These are phyloP conservation scores for Axinella damicornis DNA, from an alignment of 37 sponge, comb jelly and placozoan species.

Conservation along the genomic window DNA sequence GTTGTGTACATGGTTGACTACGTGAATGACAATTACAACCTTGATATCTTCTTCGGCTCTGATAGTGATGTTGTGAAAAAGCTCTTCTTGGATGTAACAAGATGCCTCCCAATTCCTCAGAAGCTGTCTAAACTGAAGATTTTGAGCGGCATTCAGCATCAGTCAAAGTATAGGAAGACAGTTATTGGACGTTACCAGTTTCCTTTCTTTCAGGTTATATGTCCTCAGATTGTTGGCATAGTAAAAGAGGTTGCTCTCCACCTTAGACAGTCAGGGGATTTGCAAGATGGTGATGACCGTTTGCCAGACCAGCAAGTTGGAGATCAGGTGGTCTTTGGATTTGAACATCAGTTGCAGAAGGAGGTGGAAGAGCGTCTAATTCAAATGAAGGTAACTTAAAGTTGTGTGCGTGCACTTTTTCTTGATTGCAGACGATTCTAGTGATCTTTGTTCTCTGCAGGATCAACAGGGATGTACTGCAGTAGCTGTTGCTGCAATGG, in stretches of 20 bases:
- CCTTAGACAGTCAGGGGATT: too few species aligned
- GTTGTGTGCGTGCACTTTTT: too few species aligned
- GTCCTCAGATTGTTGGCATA: too few species aligned
- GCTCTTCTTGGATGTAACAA: constrained; percentile 47
- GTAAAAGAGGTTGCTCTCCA: too few species aligned
- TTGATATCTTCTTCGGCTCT: constrained; percentile 38
- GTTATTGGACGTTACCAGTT: neutral
- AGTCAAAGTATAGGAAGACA: neutral
- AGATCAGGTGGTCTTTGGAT: too few species aligned
- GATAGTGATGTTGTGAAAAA: neutral
- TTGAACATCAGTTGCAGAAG: too few species aligned
- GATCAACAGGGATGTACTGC: too few species aligned
- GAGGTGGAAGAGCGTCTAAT: too few species aligned
- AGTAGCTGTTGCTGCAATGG: neutral
- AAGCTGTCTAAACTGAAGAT: constrained; percentile 48
- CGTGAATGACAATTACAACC: constrained; percentile 58
- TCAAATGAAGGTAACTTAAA: too few species aligned
- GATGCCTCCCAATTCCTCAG: constrained; percentile 26
- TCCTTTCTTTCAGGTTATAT: constrained; percentile 42
- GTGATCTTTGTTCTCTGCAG: too few species aligned
- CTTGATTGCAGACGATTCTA: too few species aligned
- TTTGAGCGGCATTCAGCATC: neutral
- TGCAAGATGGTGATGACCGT: neutral
- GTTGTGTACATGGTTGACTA: constrained; percentile 66
- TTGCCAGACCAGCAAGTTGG: neutral